Conservation (phyloP, 30 jellyfish, hydroid and myxozoan species). For the Aurelia sp. region DNA sequence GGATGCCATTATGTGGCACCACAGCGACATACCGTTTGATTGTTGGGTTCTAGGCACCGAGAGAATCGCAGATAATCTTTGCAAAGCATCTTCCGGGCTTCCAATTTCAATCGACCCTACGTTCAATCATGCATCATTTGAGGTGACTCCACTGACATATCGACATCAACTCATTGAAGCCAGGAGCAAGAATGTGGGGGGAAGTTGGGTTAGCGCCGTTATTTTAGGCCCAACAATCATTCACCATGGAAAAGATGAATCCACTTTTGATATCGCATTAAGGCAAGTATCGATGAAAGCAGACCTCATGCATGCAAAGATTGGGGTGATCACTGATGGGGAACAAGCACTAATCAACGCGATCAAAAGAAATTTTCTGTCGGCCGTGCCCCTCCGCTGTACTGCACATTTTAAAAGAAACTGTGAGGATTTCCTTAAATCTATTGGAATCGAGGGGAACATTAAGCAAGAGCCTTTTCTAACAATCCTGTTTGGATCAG, state of each 20-base stretch:
- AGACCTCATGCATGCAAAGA: no score
- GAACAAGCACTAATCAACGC: no score
- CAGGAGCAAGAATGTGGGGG: background rate
- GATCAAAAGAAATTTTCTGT: background rate
- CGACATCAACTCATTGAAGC: constrained; percentile 14
- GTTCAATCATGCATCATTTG: constrained; percentile 1
- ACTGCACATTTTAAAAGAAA: constrained; percentile 12
- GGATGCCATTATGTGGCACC: constrained; percentile 2
- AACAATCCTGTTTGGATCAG: background rate
- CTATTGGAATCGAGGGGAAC: constrained; percentile 8
- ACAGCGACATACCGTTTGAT: constrained; percentile 13
- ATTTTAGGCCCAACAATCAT: no score
- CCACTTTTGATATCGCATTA: no score
- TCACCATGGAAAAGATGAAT: no score
- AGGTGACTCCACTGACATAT: constrained; percentile 15
- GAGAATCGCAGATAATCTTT: constrained; percentile 4
- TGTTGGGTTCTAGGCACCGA: background rate
- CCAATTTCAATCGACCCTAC: constrained; percentile 18
- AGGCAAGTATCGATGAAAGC: no score
- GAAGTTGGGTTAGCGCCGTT: background rate
- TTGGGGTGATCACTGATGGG: no score
- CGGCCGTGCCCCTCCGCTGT: constrained; percentile 5
- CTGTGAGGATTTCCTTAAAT: constrained; percentile 10
- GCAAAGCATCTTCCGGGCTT: background rate
- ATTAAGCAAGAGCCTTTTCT: background rate